Evolutionary conservation across 2,797 vertebrate species (phyloP), one percentile per base, ranked within the genome.

Genomic region (Tragopan temminckii): DNA sequence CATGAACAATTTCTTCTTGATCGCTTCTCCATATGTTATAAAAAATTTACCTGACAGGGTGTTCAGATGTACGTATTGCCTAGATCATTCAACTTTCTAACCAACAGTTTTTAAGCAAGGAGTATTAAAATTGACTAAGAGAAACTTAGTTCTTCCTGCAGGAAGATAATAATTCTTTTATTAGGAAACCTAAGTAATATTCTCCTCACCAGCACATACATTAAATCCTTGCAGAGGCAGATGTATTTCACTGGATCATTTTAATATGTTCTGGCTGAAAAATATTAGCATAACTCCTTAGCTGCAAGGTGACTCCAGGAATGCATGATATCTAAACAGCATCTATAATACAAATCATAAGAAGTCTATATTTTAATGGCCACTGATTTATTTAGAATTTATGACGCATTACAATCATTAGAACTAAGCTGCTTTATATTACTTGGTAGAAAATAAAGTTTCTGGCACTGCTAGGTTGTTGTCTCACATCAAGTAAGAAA

Each of bases 331-430:
- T 85, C 91, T 83, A 68, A 58, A 58, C 85, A 81, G 70, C 80
- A 72, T 96, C 90, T 93, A 53, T 90, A 95, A 89, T 71, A 93
- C 68, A 93, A 95, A 95, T 95, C 17, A 93, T 36, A 52, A 86
- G 75, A 71, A 96, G 43, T 66, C 83, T 92, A n/a, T 86, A 43
- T 92, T 85, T 96, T 97, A 97, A 95, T 94, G 75, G 80, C 14
- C 35, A 82, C 75, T 95, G 94, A 96, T 97, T 96, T 97, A 94
- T 95, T 97, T 96, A 93, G 93, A 95, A 96, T 96, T 95, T 94
- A 88, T 96, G 93, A 94, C 90, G 67, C 57, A 89, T 95, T 59
- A 46, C 20, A 53, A 62, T 88, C 61, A 72, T 97, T 96, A 97
- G 74, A 79, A 90, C 45, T 82, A 86, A 96, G 53, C 77, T 16